Conservation (phyloP, 1,140 invertebrate species). For the Drosophila funebris region DNA sequence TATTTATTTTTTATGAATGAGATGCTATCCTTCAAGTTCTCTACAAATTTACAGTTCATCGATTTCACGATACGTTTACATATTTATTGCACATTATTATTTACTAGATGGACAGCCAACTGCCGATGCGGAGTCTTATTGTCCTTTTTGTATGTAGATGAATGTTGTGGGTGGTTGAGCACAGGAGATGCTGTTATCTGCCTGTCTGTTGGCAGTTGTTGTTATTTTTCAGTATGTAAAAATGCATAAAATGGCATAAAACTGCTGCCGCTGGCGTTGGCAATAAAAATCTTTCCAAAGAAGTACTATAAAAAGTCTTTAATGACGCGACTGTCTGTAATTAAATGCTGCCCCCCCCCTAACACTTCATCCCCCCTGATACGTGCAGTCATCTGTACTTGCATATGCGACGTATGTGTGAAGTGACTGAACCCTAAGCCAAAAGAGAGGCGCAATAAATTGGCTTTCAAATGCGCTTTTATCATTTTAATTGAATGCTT, state of each 20-base stretch:
- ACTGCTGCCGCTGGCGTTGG: slow-evolving; percentile 51
- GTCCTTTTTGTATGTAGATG: slow-evolving; percentile 21
- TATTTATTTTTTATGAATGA: neutral
- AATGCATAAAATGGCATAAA: slow-evolving; percentile 71
- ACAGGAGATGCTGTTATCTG: slow-evolving; percentile 19
- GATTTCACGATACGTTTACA: slow-evolving; percentile 31
- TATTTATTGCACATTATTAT: slow-evolving; percentile 32
- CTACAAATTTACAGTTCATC: slow-evolving; percentile 24
- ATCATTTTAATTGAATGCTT: slow-evolving; percentile 61
- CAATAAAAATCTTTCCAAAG: slow-evolving; percentile 70
- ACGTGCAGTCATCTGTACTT: neutral
- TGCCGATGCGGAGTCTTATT: slow-evolving; percentile 46
- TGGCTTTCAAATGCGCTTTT: slow-evolving; percentile 56
- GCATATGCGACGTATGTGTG: slow-evolving; percentile 53
- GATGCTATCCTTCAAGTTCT: slow-evolving; percentile 1
- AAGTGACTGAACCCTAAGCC: slow-evolving; percentile 65
- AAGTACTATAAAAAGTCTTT: slow-evolving; percentile 75
- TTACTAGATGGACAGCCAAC: slow-evolving; percentile 19
- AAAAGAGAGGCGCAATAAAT: slow-evolving; percentile 16
- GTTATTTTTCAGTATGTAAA: slow-evolving; percentile 28
- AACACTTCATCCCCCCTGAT: neutral
- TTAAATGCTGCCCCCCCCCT: slow-evolving; percentile 49
- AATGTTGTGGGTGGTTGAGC: neutral
- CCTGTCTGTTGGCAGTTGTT: slow-evolving; percentile 20
- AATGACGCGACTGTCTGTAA: slow-evolving; percentile 75